Evolutionary conservation across 2,113 vertebrate species (phyloP).

Genomic region (Panurus biarmicus): DNA sequence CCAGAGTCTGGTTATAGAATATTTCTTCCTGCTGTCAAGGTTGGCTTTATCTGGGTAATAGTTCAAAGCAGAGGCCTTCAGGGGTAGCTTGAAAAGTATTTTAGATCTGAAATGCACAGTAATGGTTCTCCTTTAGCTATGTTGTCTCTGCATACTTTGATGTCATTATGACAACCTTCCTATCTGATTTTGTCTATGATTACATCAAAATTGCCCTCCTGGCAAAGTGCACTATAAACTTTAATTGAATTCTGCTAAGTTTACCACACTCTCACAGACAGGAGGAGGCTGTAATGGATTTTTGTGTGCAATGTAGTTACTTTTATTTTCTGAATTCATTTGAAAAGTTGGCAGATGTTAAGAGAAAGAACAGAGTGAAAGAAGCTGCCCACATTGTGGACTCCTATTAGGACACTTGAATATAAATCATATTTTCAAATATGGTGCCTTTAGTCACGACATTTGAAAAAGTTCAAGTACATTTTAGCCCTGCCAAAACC

Average conservation of each 20-base stretch:
- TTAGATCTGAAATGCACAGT: not conserved
- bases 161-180: not conserved
- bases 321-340: not conserved
- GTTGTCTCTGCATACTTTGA: not conserved
- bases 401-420: not conserved
- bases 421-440: not conserved
- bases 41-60: not conserved
- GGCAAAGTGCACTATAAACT: not conserved
- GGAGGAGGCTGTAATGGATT: not conserved
- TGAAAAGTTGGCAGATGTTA: not conserved
- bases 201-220: conserved; percentile 9
- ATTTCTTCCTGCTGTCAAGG: not conserved
- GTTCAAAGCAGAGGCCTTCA: not conserved
- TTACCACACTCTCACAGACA: not conserved
- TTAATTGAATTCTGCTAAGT: conserved; percentile 1
- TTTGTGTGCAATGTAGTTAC: not conserved
- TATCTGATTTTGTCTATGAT: not conserved
- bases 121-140: not conserved
- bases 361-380: not conserved
- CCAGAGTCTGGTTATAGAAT: not conserved
- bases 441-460: not conserved
- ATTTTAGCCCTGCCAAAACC: not conserved
- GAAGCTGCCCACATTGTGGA: not conserved
- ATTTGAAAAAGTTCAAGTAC: not conserved
- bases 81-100: not conserved